Percentiles rank a stretch among this genome's conserved stretches.
These are phyloP conservation scores for Nasonovia ribisnigri DNA, from an alignment of 2,888 invertebrate genomes.

Conservation along the genomic window DNA sequence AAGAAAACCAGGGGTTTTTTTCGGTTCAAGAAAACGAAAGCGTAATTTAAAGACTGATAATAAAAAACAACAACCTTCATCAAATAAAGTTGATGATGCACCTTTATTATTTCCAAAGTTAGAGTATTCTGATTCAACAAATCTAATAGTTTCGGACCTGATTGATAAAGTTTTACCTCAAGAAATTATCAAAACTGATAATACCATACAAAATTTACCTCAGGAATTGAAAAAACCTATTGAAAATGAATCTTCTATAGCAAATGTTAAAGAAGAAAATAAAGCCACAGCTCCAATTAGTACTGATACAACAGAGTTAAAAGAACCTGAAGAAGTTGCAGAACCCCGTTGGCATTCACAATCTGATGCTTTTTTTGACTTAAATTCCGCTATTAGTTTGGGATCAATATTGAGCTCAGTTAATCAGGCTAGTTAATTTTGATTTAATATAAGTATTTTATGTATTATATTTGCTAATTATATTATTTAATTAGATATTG, in stretches of 20 bases:
- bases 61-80: slow-evolving; percentile 40
- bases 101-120: background rate
- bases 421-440: slow-evolving; percentile 68
- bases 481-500: slow-evolving; percentile 57
- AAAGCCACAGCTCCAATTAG: slow-evolving; percentile 55
- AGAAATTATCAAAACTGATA: background rate
- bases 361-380: slow-evolving; percentile 49
- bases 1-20: slow-evolving; percentile 60
- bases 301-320: slow-evolving; percentile 7
- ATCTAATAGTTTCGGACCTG: background rate
- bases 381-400: slow-evolving; percentile 66
- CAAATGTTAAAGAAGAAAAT: slow-evolving; percentile 27
- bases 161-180: slow-evolving; percentile 31
- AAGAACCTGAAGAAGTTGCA: slow-evolving; percentile 56
- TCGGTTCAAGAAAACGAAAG: slow-evolving; percentile 58
- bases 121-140: background rate
- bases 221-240: slow-evolving; percentile 24
- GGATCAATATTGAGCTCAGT: slow-evolving; percentile 69
- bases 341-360: slow-evolving; percentile 62
- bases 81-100: background rate
- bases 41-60: slow-evolving; percentile 59
- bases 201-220: background rate
- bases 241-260: slow-evolving; percentile 12
- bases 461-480: slow-evolving; percentile 34
- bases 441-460: slow-evolving; percentile 18